Evolutionary conservation across 2,888 invertebrate species (phyloP).

Genomic region (Bibio marci): DNA sequence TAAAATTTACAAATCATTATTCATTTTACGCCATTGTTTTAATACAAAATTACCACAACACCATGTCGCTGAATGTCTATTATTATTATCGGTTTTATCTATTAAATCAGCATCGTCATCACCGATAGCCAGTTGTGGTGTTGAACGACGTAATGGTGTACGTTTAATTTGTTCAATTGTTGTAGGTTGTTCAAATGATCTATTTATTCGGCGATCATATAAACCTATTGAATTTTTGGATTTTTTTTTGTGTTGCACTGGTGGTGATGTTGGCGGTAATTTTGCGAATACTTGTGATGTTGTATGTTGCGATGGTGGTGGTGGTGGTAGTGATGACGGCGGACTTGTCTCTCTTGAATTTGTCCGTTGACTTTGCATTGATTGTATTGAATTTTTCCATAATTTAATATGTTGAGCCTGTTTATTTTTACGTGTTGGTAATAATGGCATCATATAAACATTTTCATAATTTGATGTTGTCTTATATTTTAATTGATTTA

Average conservation of each 20-base stretch:
- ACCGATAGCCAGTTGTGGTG: conserved; percentile 22
- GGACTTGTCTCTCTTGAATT: too few relatives aligned
- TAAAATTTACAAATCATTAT: too few relatives aligned
- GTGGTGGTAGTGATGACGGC: background rate
- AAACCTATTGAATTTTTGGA: conserved; percentile 9
- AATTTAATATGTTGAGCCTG: too few relatives aligned
- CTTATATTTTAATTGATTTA: conserved; percentile 5
- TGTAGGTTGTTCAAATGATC: conserved; percentile 26
- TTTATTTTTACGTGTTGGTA: too few relatives aligned
- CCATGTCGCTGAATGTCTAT: conserved; percentile 35
- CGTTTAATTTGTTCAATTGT: conserved; percentile 6
- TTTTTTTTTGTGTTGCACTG: background rate
- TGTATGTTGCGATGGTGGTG: conserved; percentile 1
- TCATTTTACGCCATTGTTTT: conserved; percentile 58
- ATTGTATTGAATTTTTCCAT: too few relatives aligned
- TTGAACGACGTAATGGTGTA: conserved; percentile 23
- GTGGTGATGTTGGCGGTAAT: conserved; percentile 11
- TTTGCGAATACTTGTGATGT: background rate
- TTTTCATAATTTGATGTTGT: conserved; percentile 25
- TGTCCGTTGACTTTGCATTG: too few relatives aligned
- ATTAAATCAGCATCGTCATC: conserved; percentile 4
- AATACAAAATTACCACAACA: conserved; percentile 63
- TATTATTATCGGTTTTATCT: too few relatives aligned
- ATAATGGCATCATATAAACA: conserved; percentile 25
- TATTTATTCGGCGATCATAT: conserved; percentile 27